Percentiles rank a stretch among this genome's conserved stretches.
Conservation (phyloP, 2,113 vertebrate species). For the Pyrgilauda ruficollis region DNA sequence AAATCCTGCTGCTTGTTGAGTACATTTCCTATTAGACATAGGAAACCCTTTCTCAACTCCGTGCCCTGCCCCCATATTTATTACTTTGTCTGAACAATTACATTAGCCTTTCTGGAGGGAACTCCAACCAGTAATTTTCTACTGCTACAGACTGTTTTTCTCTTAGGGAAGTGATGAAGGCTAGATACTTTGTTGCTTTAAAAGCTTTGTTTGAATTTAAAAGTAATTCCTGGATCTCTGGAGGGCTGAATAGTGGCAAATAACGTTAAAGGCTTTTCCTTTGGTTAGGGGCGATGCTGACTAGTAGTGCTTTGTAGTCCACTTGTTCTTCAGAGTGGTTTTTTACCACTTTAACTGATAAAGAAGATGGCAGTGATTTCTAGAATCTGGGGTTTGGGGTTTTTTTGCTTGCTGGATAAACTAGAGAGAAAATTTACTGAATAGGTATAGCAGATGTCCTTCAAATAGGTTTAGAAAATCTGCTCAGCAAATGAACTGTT, state of each 20-base stretch:
- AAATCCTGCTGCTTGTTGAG: background rate
- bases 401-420: background rate
- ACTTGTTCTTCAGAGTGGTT: background rate
- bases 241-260: background rate
- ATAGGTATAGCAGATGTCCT: background rate
- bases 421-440: background rate
- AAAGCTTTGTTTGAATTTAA: background rate
- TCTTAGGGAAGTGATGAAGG: background rate
- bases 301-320: background rate
- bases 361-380: background rate
- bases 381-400: background rate
- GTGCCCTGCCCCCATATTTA: accelerated
- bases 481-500: background rate
- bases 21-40: background rate
- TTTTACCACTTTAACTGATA: background rate
- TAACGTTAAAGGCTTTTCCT: background rate
- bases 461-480: background rate
- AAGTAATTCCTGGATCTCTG: background rate
- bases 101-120: background rate
- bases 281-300: background rate
- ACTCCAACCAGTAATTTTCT: background rate
- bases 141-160: background rate
- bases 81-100: background rate
- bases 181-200: background rate
- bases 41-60: background rate